phyloP scores from a whole-genome alignment of 2,113 vertebrate species.

The Hydrochoerus hydrochaeris region DNA sequence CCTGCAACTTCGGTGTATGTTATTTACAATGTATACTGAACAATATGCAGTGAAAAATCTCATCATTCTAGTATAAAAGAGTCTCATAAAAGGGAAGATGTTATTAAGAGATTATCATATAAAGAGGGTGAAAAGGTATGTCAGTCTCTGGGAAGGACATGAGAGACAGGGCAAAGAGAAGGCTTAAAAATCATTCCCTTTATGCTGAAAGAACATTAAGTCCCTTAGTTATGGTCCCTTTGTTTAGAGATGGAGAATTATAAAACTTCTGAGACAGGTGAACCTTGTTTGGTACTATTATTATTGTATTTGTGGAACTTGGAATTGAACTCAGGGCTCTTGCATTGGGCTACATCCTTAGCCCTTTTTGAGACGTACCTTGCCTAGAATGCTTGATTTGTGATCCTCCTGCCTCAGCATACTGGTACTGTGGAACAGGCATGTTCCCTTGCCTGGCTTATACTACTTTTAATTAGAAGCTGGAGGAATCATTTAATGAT shows the following conservation, averaged over 20 bases:
- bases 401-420: not conserved
- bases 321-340: not conserved
- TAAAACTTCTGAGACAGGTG: not conserved
- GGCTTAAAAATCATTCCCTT: not conserved
- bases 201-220: not conserved
- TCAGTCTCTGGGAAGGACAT: not conserved
- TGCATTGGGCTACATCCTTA: not conserved
- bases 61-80: not conserved
- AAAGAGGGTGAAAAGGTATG: not conserved
- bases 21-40: not conserved
- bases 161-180: not conserved
- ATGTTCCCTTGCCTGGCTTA: not conserved
- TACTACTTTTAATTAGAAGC: not conserved
- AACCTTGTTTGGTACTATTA: not conserved
- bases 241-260: not conserved
- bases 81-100: not conserved
- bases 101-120: not conserved
- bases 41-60: not conserved
- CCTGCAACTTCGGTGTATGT: not conserved
- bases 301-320: not conserved
- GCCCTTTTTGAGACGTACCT: not conserved
- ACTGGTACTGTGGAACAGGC: not conserved
- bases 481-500: constrained; percentile 1
- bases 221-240: not conserved
- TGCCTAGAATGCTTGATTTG: not conserved